Evolutionary conservation across 2,797 vertebrate genomes (phyloP), one percentile per base, ranked within the genome.

Genomic region (Pseudocheirus occidentalis): DNA sequence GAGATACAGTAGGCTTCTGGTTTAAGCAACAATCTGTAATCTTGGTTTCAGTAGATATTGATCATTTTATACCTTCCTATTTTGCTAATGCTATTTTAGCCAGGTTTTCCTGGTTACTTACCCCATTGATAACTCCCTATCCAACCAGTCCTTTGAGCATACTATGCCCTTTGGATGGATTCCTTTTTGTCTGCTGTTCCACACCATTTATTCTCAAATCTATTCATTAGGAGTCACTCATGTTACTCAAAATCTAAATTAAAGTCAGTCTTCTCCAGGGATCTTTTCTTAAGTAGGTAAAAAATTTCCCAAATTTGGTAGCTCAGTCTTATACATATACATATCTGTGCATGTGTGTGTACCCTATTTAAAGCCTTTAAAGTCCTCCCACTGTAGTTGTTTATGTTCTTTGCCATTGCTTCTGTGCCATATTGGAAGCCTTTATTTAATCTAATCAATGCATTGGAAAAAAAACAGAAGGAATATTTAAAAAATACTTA

Each of bases 191-290:
- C 54, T 58, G 50, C 46, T 58, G 55, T 56, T 90, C 5, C 55
- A n/a, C 1, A n/a, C 14, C 62, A 53, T 59, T 28, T 90, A 50
- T 50, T 46, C 21, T 87, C 73, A 50, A 50, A 87, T 87, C 24
- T 87, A 27, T 50, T 87, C 21, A 87, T 7, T 87, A 50, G 46
- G 21, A 81, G 6, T 46, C 46, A 10, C 66, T 81, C 18, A 10
- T 24, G n/a, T 81, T 81, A 81, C n/a, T 81, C 66, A 24, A 95
- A 92, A 96, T 55, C 55, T 93, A 97, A 94, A 90, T 73, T 0
- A 95, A 97, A 95, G 55, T 1, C 55, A 56, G 24, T n/a, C 9
- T 90, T 93, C 73, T 93, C 59, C 27, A 62, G 95, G 55, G 56
- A 81, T 34, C 0, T n/a, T 89, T 95, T 52, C 59, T 7, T 91